phyloP scores from a whole-genome alignment of 2,888 invertebrate species.

The Malthinus seriepunctatus region DNA sequence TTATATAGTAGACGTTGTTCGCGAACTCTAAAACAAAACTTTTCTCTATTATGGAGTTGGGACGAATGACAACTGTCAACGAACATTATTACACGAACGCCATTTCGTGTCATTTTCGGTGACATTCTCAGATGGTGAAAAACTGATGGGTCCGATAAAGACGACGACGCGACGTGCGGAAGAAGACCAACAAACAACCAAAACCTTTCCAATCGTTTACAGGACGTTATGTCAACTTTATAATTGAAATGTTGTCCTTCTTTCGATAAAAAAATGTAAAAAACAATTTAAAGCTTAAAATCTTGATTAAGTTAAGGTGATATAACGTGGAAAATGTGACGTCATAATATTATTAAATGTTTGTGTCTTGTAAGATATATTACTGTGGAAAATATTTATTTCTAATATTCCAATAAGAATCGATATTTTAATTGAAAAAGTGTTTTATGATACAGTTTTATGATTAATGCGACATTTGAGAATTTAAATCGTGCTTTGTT shows the following conservation, averaged over 20 bases:
- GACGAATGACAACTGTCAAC: conserved; percentile 54
- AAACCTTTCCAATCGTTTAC: conserved; percentile 18
- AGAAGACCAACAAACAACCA: conserved; percentile 26
- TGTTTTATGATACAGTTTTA: conserved; percentile 17
- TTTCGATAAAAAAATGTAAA: conserved; percentile 5
- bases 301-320: no score
- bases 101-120: conserved; percentile 45
- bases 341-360: not conserved
- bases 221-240: conserved; percentile 19
- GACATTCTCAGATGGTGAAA: conserved; percentile 40
- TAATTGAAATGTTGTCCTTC: conserved; percentile 22
- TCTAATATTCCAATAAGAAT: conserved; percentile 21
- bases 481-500: conserved; percentile 1
- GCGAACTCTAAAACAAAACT: conserved; percentile 47
- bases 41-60: conserved; percentile 49
- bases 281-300: no score
- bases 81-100: conserved; percentile 52
- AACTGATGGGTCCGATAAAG: conserved; percentile 38
- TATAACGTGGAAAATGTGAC: not conserved
- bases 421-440: conserved; percentile 24
- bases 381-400: conserved; percentile 14
- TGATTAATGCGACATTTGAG: conserved; percentile 21
- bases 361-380: conserved; percentile 17
- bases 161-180: conserved; percentile 33
- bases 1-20: conserved; percentile 32